These are phyloP conservation scores for Panagrolaimus sp. DNA, from an alignment of 1,140 invertebrate genomes.

Conservation along the genomic window DNA sequence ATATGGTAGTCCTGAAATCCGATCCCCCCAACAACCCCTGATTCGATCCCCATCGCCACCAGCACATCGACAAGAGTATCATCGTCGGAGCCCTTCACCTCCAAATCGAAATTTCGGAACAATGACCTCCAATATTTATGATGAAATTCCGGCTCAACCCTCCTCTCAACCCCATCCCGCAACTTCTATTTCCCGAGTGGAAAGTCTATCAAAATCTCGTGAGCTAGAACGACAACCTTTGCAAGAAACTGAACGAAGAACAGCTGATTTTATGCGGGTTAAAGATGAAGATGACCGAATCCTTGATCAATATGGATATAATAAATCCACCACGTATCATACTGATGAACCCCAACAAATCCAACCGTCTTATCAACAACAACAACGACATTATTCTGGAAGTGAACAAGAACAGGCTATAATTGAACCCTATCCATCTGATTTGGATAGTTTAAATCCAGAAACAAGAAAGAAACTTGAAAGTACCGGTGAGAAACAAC, in stretches of 20 bases:
- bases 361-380: too few species aligned
- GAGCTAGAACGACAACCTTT: slow-evolving; percentile 13
- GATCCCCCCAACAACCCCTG: too few species aligned
- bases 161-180: background rate
- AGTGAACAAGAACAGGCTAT: slow-evolving; percentile 10
- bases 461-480: background rate
- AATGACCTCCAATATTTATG: slow-evolving; percentile 7
- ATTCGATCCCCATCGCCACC: too few species aligned
- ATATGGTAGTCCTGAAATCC: too few species aligned
- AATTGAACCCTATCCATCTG: slow-evolving; percentile 14
- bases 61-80: too few species aligned
- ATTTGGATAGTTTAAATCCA: background rate
- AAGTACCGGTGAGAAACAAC: slow-evolving; percentile 9
- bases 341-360: background rate
- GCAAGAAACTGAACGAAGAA: slow-evolving; percentile 21
- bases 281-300: slow-evolving; percentile 41
- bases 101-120: background rate
- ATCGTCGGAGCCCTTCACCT: background rate
- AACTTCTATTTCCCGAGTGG: background rate
- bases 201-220: background rate
- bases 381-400: background rate
- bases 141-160: slow-evolving; percentile 3
- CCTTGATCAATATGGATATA: slow-evolving; percentile 34
- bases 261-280: slow-evolving; percentile 34
- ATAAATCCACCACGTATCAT: background rate